Evolutionary conservation across 1,140 invertebrate genomes (phyloP).

Genomic region (Tetraneura akinire): DNA sequence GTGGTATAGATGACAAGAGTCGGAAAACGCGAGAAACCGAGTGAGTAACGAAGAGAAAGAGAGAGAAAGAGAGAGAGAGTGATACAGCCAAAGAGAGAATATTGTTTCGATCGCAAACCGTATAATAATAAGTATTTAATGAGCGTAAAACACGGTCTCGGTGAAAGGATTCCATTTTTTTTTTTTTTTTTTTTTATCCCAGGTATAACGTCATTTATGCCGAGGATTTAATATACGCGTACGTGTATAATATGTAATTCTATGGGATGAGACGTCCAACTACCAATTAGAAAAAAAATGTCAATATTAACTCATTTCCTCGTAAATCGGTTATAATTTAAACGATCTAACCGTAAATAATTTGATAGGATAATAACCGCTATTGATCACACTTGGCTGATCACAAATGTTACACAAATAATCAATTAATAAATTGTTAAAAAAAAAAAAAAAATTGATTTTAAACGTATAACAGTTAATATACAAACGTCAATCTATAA

Average conservation of each 20-base stretch:
- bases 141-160: slow-evolving; percentile 32
- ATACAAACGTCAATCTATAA: too few relatives aligned
- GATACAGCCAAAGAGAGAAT: neutral
- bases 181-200: slow-evolving; percentile 10
- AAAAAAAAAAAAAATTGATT: too few relatives aligned
- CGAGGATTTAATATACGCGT: neutral
- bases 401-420: slow-evolving; percentile 20
- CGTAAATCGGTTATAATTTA: slow-evolving; percentile 30
- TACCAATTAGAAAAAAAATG: slow-evolving; percentile 36
- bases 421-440: slow-evolving; percentile 3
- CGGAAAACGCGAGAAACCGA: neutral
- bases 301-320: slow-evolving; percentile 41
- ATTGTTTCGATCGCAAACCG: slow-evolving; percentile 11
- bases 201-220: slow-evolving; percentile 3
- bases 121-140: slow-evolving; percentile 42
- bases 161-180: slow-evolving; percentile 34
- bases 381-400: slow-evolving; percentile 28
- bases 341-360: slow-evolving; percentile 25
- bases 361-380: slow-evolving; percentile 35
- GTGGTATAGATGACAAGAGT: neutral
- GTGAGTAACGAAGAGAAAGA: neutral
- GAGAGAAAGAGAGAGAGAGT: neutral
- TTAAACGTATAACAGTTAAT: too few relatives aligned
- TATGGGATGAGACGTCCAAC: neutral
- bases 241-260: neutral